phyloP scores from a whole-genome alignment of 1,140 invertebrate species.

The Formica exsecta region DNA sequence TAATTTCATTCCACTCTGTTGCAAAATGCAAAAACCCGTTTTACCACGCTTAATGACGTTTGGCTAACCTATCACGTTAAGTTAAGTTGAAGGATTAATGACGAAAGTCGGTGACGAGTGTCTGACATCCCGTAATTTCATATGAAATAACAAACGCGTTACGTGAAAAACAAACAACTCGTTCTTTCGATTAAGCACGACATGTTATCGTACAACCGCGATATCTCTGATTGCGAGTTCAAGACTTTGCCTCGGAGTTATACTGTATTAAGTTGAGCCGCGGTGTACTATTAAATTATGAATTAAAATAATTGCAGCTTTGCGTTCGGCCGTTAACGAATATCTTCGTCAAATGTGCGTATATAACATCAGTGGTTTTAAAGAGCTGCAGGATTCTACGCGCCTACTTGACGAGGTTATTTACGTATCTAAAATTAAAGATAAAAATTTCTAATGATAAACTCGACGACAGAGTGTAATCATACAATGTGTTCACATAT shows the following conservation, averaged over 20 bases:
- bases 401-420: constrained; percentile 10
- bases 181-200: constrained; percentile 51
- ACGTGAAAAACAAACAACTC: constrained; percentile 58
- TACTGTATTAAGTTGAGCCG: constrained; percentile 34
- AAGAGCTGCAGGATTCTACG: constrained; percentile 43
- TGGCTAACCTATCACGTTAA: constrained; percentile 68
- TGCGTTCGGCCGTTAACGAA: constrained; percentile 40
- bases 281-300: constrained; percentile 49
- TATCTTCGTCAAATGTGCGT: constrained; percentile 24
- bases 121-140: constrained; percentile 70
- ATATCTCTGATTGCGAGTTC: constrained; percentile 34
- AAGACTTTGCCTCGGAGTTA: constrained; percentile 51
- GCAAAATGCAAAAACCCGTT: constrained; percentile 37
- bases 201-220: constrained; percentile 47
- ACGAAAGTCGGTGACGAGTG: constrained; percentile 53
- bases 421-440: constrained; percentile 24
- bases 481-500: background rate
- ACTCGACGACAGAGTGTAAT: background rate
- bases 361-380: constrained; percentile 2
- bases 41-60: constrained; percentile 43
- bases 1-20: constrained; percentile 30
- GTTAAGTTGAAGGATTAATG: constrained; percentile 68
- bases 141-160: constrained; percentile 53
- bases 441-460: constrained; percentile 23
- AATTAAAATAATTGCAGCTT: constrained; percentile 61